Conservation (phyloP, 2,113 vertebrate species). For the Gopherus flavomarginatus region DNA sequence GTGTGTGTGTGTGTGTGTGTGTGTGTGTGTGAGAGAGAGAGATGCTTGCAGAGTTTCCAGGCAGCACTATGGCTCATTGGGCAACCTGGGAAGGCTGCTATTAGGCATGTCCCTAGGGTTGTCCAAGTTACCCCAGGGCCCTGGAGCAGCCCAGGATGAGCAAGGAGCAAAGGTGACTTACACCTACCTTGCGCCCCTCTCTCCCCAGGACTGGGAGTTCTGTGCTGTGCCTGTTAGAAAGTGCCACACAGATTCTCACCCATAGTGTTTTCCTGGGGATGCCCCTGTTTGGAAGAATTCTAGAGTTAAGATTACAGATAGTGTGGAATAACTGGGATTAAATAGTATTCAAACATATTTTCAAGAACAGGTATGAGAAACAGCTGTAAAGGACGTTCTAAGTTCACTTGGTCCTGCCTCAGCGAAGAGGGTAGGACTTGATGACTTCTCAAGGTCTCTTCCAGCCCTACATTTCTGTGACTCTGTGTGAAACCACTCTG, state of each 20-base stretch:
- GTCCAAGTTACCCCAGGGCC: not conserved
- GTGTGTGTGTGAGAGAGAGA: no score
- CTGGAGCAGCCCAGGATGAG: not conserved
- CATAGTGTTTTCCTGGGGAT: not conserved
- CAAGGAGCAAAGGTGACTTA: not conserved
- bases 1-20: no score
- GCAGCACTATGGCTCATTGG: not conserved
- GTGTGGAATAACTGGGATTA: not conserved
- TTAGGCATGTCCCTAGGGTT: not conserved
- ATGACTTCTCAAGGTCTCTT: not conserved
- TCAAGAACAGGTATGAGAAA: not conserved
- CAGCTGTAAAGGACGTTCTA: not conserved
- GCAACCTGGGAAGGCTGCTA: not conserved
- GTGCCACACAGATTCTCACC: not conserved
- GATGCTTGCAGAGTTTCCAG: not conserved
- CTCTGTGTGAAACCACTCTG: not conserved
- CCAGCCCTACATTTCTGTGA: not conserved
- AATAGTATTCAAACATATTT: not conserved
- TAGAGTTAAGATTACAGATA: not conserved
- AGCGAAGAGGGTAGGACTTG: not conserved
- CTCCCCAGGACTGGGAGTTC: not conserved
- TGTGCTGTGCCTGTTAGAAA: not conserved
- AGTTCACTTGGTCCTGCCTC: not conserved
- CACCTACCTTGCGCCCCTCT: not conserved
- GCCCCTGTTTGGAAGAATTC: not conserved